Conservation (phyloP, 2,113 vertebrate genomes). For the Nothoprocta pentlandii region DNA sequence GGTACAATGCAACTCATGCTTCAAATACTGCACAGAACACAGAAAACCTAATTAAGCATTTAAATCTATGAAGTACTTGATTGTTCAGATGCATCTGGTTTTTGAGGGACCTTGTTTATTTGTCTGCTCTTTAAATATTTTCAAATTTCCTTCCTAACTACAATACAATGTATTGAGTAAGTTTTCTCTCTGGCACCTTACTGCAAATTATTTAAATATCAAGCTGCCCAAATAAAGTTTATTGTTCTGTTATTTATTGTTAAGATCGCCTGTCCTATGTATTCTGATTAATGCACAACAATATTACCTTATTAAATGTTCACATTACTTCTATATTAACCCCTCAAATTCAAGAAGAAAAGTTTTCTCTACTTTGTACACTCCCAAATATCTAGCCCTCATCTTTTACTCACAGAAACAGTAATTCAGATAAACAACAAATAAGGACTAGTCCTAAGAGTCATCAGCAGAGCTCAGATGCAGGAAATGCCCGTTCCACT, state of each 20-base stretch:
- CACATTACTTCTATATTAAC: neutral
- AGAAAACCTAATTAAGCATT: neutral
- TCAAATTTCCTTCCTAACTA: neutral
- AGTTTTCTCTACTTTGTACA: neutral
- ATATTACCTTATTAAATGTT: neutral
- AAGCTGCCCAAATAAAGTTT: neutral
- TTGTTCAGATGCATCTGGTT: neutral
- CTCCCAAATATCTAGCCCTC: neutral
- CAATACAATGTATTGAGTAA: neutral
- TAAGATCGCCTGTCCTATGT: neutral
- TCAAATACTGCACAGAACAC: neutral
- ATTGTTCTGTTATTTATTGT: neutral
- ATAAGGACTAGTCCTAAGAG: neutral
- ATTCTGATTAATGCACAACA: neutral
- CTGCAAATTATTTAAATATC: neutral
- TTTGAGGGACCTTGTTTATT: too few species aligned
- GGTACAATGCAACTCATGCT: neutral
- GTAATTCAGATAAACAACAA: neutral
- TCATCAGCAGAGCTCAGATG: neutral
- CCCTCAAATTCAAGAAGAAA: neutral
- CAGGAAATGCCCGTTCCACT: neutral
- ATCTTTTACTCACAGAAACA: neutral
- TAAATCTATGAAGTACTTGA: neutral
- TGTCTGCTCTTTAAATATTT: neutral
- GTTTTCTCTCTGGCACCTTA: neutral